Evolutionary conservation across 2,113 vertebrate genomes (phyloP), one percentile per base, ranked within the genome.

Genomic region (Notothenia rossii): DNA sequence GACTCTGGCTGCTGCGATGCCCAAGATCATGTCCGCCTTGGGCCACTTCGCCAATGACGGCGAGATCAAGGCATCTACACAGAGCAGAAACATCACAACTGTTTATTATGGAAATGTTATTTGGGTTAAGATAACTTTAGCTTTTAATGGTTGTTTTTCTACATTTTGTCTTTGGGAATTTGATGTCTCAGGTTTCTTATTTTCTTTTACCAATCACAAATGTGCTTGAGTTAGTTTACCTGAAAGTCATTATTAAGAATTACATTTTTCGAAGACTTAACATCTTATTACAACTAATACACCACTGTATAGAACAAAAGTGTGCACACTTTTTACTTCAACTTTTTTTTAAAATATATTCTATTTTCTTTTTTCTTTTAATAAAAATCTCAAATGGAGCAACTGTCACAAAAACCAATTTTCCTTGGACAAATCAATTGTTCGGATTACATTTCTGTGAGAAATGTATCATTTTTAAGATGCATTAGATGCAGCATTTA

Each of bases 11-110:
- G 94, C 95, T 0, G 97, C 98, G 12, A 93, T 98, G 67, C 98
- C 98, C 77, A 99, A 98, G 92, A 97, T 98, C 63, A 97, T 99
- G 97, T 89, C 96, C 55, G 93, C 97, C 0, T 96, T 99, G 7
- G 98, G 98, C 83, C 96, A 97, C 74, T 99, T 99, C 72, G 97
- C 97, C 17, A 98, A 99, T 0, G 98, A 99, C 84, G 95, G 95
- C 82, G 98, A 99, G 86, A 96, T 99, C 79, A 99, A 99, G 97
- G 98, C 99, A 96, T 13, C 12, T 3, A 45, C 18, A 48, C 43
- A 63, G 15, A 58, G 22, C 14, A 29, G 25, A 59, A 9, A 36
- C 15, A 14, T 9, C 43, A 2, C 48, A 71, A 60, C 2, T 10
- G 18, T 51, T 29, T 12, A 5, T 14, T 3, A 43, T 11, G 36